Conservation (phyloP, 2,888 invertebrate genomes). For the Psylliodes chrysocephalus region DNA sequence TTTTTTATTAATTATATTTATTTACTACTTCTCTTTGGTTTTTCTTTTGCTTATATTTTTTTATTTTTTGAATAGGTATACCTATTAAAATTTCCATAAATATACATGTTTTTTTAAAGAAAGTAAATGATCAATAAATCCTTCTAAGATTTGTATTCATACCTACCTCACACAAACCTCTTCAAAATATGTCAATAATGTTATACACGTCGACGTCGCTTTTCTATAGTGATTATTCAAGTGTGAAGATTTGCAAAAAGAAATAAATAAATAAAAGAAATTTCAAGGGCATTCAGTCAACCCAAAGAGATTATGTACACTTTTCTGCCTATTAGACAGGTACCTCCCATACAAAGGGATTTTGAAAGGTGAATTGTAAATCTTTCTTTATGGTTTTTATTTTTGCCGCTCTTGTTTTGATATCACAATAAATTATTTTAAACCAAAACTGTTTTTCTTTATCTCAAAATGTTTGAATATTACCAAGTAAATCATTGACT, state of each 20-base stretch:
- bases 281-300: slow-evolving; percentile 5
- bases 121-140: neutral
- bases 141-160: neutral
- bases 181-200: neutral
- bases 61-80: too few species aligned
- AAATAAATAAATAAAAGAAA: slow-evolving; percentile 14
- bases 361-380: neutral
- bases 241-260: slow-evolving; percentile 1
- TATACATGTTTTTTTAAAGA: too few species aligned
- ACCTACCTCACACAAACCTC: neutral
- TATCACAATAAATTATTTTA: too few species aligned
- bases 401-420: neutral
- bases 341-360: slow-evolving; percentile 4
- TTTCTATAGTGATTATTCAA: slow-evolving; percentile 7
- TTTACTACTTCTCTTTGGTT: too few species aligned
- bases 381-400: neutral
- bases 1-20: too few species aligned
- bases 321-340: slow-evolving; percentile 16
- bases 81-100: too few species aligned
- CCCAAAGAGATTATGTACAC: slow-evolving; percentile 16
- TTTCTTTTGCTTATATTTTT: too few species aligned
- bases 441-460: too few species aligned
- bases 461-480: too few species aligned
- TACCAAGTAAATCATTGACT: too few species aligned
- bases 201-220: neutral